Conservation (phyloP, 2,797 vertebrate genomes). For the Hapalemur alaotrensis region DNA sequence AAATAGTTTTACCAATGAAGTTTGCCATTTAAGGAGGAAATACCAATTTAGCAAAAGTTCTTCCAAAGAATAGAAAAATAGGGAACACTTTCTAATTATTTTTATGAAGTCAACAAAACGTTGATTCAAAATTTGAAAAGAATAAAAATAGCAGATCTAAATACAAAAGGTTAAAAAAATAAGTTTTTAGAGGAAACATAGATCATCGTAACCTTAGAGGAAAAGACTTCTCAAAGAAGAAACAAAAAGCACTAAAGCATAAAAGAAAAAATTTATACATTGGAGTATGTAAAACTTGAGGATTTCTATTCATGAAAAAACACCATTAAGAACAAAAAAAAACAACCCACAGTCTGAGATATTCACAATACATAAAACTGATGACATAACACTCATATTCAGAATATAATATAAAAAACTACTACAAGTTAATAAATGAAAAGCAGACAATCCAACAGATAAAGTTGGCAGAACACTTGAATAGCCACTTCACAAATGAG, state of each 20-base stretch:
- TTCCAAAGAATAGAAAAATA: not conserved
- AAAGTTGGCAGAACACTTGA: not conserved
- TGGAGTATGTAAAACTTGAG: not conserved
- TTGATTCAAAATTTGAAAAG: not conserved
- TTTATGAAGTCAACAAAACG: not conserved
- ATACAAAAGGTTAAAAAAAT: not conserved
- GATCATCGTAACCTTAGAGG: not conserved
- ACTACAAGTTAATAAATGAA: not conserved
- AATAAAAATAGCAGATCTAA: not conserved
- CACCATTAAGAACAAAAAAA: not conserved
- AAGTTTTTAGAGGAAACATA: not conserved
- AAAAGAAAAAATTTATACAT: not conserved
- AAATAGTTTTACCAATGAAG: not conserved
- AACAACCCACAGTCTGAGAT: not conserved
- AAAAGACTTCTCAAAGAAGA: not conserved
- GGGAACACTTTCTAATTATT: not conserved
- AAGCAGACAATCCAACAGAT: not conserved
- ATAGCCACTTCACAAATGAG: not conserved
- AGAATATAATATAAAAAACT: not conserved
- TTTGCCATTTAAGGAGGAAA: not conserved
- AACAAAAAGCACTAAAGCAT: not conserved
- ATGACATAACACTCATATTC: not conserved
- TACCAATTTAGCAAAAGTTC: not conserved
- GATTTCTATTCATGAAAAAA: not conserved
- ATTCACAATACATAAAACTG: not conserved